phyloP scores from a whole-genome alignment of 2,797 vertebrate species.

The Fratercula arctica region DNA sequence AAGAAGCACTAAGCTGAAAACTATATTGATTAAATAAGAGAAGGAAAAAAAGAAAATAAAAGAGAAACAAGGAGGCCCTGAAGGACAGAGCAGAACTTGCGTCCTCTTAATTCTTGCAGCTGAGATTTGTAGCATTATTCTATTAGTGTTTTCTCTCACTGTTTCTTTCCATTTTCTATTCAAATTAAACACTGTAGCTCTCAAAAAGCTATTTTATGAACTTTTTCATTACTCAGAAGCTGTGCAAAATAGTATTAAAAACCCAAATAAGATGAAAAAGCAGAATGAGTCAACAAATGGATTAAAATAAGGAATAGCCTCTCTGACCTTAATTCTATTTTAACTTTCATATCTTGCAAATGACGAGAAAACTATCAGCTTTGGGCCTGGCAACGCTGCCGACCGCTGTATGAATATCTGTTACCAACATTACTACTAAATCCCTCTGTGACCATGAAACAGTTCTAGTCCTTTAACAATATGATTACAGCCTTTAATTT shows the following conservation, averaged over 20 bases:
- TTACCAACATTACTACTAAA: background rate
- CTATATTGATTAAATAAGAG: constrained; percentile 12
- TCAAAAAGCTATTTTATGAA: background rate
- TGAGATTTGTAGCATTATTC: background rate
- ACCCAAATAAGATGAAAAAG: background rate
- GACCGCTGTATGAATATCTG: background rate
- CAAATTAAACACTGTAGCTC: background rate
- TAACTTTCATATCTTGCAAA: background rate
- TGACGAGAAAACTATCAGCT: background rate
- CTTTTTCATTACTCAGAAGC: background rate
- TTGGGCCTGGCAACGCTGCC: background rate
- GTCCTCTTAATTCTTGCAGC: background rate
- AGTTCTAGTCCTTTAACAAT: background rate
- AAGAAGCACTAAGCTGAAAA: constrained; percentile 3
- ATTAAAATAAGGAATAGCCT: background rate
- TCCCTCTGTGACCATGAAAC: background rate
- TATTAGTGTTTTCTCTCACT: background rate
- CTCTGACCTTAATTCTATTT: background rate
- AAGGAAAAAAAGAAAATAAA: background rate
- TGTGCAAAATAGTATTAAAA: background rate
- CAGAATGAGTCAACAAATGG: background rate
- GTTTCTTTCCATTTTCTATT: background rate
- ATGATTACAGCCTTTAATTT: background rate
- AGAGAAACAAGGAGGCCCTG: background rate
- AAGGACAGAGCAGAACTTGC: background rate